These are phyloP conservation scores for Willowsia nigromaculata DNA, from an alignment of 2,888 invertebrate species.

Conservation along the genomic window DNA sequence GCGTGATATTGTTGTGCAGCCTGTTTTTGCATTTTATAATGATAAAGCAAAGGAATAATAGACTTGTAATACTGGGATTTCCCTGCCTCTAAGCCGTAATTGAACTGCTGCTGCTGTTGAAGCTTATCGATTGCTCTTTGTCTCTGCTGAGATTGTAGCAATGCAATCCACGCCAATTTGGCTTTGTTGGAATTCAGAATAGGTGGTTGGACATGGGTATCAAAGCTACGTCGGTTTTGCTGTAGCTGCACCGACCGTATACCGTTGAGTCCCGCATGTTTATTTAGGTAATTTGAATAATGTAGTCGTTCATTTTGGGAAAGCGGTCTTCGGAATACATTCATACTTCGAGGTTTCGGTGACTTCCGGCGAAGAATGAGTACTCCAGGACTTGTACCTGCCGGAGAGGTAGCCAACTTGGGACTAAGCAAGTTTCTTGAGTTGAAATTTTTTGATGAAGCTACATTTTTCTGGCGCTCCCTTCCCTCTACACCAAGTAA, in stretches of 20 bases:
- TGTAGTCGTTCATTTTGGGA: not conserved
- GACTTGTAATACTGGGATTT: conserved; percentile 36
- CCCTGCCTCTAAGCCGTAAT: not conserved
- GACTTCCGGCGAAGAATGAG: conserved; percentile 27
- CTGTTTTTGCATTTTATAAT: conserved; percentile 52
- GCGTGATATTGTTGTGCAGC: conserved; percentile 42
- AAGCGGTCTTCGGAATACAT: not conserved
- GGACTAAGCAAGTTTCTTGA: not conserved
- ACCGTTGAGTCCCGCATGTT: no score
- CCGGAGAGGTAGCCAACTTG: not conserved
- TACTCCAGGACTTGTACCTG: not conserved
- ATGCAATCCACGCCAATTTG: conserved; percentile 17
- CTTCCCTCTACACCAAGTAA: not conserved
- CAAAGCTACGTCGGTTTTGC: conserved; percentile 22
- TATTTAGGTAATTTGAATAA: not conserved
- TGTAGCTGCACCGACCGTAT: not conserved
- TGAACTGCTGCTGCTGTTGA: no score
- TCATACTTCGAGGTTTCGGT: not conserved
- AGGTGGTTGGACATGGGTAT: not conserved
- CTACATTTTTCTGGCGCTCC: not conserved
- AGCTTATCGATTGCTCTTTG: conserved; percentile 14
- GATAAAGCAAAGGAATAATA: conserved; percentile 34
- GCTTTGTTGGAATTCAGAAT: conserved; percentile 7
- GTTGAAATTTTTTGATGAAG: not conserved
- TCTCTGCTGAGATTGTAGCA: conserved; percentile 13